Conservation (phyloP, 2,797 vertebrate genomes). For the Cuculus canorus region DNA sequence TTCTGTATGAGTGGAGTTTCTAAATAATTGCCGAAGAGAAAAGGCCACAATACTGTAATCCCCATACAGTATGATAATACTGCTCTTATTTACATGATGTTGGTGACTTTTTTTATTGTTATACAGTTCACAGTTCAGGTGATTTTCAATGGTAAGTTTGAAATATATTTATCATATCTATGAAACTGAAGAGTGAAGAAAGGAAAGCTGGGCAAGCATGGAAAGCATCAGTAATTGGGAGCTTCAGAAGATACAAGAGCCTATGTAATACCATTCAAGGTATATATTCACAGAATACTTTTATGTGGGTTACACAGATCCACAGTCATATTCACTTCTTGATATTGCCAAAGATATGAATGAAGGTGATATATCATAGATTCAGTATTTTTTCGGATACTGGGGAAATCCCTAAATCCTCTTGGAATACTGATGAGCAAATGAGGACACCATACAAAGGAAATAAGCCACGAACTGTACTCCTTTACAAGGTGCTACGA, state of each 20-base stretch:
- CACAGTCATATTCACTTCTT: neutral
- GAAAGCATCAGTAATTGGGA: neutral
- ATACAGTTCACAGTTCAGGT: neutral
- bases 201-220: neutral
- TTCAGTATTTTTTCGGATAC: neutral
- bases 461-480: neutral
- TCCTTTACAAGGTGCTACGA: neutral
- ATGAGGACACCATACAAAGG: neutral
- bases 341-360: neutral
- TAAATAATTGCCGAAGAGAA: conserved; percentile 30
- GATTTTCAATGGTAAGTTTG: neutral
- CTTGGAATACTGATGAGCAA: neutral
- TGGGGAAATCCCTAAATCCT: neutral
- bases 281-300: neutral
- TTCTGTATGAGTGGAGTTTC: conserved; percentile 9
- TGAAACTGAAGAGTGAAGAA: neutral
- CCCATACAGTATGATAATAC: neutral
- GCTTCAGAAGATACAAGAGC: neutral
- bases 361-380: neutral
- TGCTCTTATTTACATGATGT: neutral
- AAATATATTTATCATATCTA: neutral
- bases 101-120: neutral
- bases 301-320: neutral
- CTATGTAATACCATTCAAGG: neutral
- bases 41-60: neutral